Conservation (phyloP, 2,113 vertebrate genomes). For the Herpetotheres cachinnans region DNA sequence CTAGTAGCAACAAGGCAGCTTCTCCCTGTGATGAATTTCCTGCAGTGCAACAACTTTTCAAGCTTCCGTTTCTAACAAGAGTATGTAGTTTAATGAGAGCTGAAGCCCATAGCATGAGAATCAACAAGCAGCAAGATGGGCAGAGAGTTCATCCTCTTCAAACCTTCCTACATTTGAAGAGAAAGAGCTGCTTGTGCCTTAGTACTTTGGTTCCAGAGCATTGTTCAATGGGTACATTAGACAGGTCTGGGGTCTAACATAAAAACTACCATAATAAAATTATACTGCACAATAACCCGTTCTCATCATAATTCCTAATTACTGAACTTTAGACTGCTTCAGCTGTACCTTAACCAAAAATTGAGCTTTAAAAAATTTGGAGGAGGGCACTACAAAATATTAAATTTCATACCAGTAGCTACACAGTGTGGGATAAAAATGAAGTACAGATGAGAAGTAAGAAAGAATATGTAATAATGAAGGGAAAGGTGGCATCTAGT, state of each 20-base stretch:
- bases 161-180: not conserved
- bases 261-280: not conserved
- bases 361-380: not conserved
- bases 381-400: not conserved
- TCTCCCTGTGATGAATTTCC: not conserved
- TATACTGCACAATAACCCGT: not conserved
- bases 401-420: not conserved
- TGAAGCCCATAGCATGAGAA: not conserved
- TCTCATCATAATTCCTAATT: not conserved
- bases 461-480: not conserved
- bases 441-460: not conserved
- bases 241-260: not conserved
- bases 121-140: not conserved
- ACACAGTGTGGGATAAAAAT: not conserved
- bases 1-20: not conserved
- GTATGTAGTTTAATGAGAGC: not conserved
- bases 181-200: not conserved
- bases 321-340: not conserved
- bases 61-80: not conserved
- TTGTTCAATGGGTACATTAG: not conserved
- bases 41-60: not conserved
- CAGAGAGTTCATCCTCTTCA: not conserved
- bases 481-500: not conserved
- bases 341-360: not conserved
- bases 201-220: not conserved